Base-by-base conservation (phyloP, 1,140 invertebrate genomes). In the Ceratina japonica region DNA sequence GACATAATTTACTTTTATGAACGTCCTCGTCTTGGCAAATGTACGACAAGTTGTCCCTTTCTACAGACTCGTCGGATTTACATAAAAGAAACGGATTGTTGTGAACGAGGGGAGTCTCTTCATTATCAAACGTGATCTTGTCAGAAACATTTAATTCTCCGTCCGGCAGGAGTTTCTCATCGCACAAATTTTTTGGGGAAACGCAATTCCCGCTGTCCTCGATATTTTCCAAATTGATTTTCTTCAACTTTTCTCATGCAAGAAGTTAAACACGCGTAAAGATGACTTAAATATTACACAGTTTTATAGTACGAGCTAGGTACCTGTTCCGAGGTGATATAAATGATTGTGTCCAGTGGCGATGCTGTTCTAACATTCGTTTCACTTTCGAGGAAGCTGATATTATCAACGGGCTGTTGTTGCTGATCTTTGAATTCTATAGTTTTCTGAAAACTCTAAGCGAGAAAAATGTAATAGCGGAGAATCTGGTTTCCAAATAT, bases 281-380 rank as follows among this genome's bases (percentile, higher is more conserved):
- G 8, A 72, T 61, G 24, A 79, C 59, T n/a, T 79, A 24, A 58
- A 22, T 62, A 68, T 44, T 54, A 68, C 20, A 62, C 64, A 54
- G 51, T 66, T 31, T 24, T 56, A 66, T 75, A n/a, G 16, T 80
- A 24, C 64, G 44, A 66, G 70, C 2, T 76, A 66, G 70, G 79
- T 82, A 89, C 89, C 82, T 89, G 87, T 71, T 90, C 87, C 15
- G 89, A 87, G n/a, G 83, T 87, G 7, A 89, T 85, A 59, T 84
- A 89, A 68, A 89, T 75, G 12, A 88, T 75, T 79, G 80, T 86
- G 18, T 89, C 85, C 52, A 88, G 75, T 68, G 74, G 76, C 49
- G 75, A 72, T 49, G 22, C 13, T 24, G n/a, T 83, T 65, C 65
- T 74, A 7, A 59, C 22, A 74, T 71, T 22, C 24, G 12, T 54